Base-by-base conservation (phyloP, 2,888 invertebrate species). In the Harmothoe impar region DNA sequence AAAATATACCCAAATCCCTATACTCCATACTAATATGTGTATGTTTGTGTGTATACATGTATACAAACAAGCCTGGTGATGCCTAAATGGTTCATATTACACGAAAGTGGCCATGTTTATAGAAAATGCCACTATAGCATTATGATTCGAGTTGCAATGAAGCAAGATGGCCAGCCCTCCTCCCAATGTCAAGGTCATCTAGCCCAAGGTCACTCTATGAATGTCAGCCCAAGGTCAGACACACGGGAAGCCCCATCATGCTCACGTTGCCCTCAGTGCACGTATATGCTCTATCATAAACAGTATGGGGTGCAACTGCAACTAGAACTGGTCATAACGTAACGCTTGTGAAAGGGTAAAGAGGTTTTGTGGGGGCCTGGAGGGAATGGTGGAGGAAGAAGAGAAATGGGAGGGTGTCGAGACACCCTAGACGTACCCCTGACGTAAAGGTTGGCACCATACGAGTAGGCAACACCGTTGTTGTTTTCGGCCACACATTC, bases 401-500 rank as follows among this genome's bases (percentile, higher is more conserved):
- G 62, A 62, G 62, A 5, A n/a, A 62, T 62, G 15, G n/a, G n/a
- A 20, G 43, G 62, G 62, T n/a, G 62, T 62, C 3, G 62, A 20
- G 62, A 43, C n/a, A n/a, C 62, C 23, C 35, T 23, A 35, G 3
- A 91, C 95, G 96, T 96, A 98, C 98, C 98, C 98, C 98, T 98
- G 92, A 99, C 99, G 96, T 99, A 99, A 89, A 99, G 97, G 94
- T 97, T 97, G 35, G 98, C 98, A 20, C 95, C 94, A 95, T 98
- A 98, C 0, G 99, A 98, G 96, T 98, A 98, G 95, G 98, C 98
- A 0, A 98, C 98, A 90, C 99, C 99, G 91, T 98, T 97, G 3
- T 97, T 97, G 96, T 99, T 99, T 95, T 98, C 98, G 0, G 99
- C 99, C 81, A 99, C 98, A 96, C 99, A 99, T 96, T 99, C 99